A percentile compares a stretch with the other conserved stretches of the same genome.
Conservation (phyloP, 2,888 invertebrate genomes). For the Malthinus flaveolus region DNA sequence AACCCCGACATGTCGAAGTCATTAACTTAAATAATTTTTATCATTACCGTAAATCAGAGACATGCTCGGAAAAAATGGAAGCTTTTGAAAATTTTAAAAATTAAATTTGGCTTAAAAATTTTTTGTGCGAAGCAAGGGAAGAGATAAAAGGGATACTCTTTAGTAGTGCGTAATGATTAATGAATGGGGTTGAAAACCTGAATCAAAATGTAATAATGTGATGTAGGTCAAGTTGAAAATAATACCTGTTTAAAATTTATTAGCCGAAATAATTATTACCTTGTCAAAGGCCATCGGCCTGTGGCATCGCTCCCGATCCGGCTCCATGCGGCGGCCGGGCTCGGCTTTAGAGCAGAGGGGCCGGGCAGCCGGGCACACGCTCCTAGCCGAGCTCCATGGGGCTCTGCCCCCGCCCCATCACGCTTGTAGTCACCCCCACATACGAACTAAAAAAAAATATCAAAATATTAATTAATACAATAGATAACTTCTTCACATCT, state of each 20-base stretch:
- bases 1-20: too few relatives aligned
- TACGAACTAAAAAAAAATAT: constrained; percentile 61
- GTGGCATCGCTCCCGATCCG: constrained; percentile 53
- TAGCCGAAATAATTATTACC: constrained; percentile 52
- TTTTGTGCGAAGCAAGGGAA: too few relatives aligned
- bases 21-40: too few relatives aligned
- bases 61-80: too few relatives aligned
- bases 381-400: constrained; percentile 86
- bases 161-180: too few relatives aligned
- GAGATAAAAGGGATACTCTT: too few relatives aligned
- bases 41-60: too few relatives aligned
- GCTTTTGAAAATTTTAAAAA: too few relatives aligned
- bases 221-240: constrained; percentile 2
- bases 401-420: constrained; percentile 79
- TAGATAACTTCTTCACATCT: neutral
- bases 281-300: constrained; percentile 77
- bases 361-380: constrained; percentile 73
- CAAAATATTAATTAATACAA: neutral
- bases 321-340: constrained; percentile 48
- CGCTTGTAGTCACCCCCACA: constrained; percentile 75
- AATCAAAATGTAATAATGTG: neutral
- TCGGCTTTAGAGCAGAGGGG: constrained; percentile 57
- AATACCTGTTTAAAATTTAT: neutral
- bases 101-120: too few relatives aligned
- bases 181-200: too few relatives aligned